Percentiles rank a stretch among this genome's conserved stretches.
These are phyloP conservation scores for Streblospio benedicti DNA, from an alignment of 1,140 invertebrate genomes.

Conservation along the genomic window DNA sequence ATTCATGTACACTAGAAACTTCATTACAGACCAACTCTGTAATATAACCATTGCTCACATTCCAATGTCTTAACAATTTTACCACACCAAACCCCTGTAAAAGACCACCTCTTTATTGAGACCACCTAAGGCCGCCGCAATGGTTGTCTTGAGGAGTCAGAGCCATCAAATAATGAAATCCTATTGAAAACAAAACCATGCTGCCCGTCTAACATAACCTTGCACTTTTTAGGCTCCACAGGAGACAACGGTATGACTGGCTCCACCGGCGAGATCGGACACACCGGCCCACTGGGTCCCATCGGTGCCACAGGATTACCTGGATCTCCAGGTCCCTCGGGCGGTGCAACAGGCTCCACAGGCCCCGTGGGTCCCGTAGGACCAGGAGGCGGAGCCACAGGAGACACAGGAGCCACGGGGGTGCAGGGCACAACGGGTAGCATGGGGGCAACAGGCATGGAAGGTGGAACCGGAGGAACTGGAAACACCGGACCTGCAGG, in stretches of 20 bases:
- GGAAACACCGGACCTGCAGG: slow-evolving; percentile 1
- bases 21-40: too few species aligned
- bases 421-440: not conserved
- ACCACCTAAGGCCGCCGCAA: too few species aligned
- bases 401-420: slow-evolving; percentile 1
- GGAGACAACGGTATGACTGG: too few species aligned
- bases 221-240: too few species aligned
- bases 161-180: not conserved
- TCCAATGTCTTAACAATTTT: too few species aligned
- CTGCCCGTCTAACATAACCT: too few species aligned
- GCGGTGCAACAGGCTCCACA: not conserved
- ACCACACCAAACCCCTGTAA: too few species aligned
- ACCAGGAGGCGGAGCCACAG: not conserved
- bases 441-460: not conserved
- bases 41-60: too few species aligned
- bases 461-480: not conserved
- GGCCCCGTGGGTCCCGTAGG: not conserved
- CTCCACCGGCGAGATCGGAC: not conserved
- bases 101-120: too few species aligned
- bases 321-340: not conserved
- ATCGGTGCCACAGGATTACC: not conserved
- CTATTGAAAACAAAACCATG: too few species aligned
- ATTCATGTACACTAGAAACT: too few species aligned
- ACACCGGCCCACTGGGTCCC: slow-evolving; percentile 1
- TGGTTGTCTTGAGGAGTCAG: not conserved